A percentile compares a stretch with the other conserved stretches of the same genome.
phyloP scores from a whole-genome alignment of 2,113 vertebrate genomes.

The Pteropus alecto region DNA sequence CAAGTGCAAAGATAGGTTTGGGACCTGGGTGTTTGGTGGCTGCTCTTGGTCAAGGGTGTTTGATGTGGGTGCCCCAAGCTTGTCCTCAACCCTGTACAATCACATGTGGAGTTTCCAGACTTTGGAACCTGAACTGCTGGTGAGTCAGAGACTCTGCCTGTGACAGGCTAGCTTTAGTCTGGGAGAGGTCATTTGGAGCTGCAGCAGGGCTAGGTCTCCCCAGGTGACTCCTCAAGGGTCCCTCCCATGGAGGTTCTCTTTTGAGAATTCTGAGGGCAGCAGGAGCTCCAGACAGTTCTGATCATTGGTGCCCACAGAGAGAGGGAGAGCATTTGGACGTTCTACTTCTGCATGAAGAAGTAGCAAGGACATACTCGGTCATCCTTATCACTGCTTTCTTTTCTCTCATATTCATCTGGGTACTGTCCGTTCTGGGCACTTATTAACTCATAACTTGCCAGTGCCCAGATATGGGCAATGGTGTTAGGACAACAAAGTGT shows the following conservation, averaged over 20 bases:
- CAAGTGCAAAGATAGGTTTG: background rate
- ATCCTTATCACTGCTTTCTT: background rate
- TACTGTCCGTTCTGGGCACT: background rate
- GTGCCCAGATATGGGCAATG: background rate
- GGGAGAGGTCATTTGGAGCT: background rate
- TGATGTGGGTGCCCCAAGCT: background rate
- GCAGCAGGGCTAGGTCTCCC: background rate
- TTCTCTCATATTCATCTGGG: background rate
- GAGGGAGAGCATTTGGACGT: background rate
- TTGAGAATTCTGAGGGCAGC: background rate
- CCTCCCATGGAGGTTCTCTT: background rate
- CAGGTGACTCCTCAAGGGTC: background rate
- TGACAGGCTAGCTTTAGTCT: background rate
- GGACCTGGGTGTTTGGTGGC: background rate
- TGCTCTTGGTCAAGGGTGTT: background rate
- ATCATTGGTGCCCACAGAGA: background rate
- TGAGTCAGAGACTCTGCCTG: background rate
- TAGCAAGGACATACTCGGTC: background rate
- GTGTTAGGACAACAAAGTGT: background rate
- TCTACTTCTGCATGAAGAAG: background rate
- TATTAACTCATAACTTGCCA: background rate
- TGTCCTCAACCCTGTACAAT: background rate
- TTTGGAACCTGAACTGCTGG: background rate
- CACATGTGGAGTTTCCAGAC: background rate
- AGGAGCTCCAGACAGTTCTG: background rate